Evolutionary conservation across 2,113 vertebrate species (phyloP), one percentile per base, ranked within the genome.

Genomic region (Poicephalus meyeri): DNA sequence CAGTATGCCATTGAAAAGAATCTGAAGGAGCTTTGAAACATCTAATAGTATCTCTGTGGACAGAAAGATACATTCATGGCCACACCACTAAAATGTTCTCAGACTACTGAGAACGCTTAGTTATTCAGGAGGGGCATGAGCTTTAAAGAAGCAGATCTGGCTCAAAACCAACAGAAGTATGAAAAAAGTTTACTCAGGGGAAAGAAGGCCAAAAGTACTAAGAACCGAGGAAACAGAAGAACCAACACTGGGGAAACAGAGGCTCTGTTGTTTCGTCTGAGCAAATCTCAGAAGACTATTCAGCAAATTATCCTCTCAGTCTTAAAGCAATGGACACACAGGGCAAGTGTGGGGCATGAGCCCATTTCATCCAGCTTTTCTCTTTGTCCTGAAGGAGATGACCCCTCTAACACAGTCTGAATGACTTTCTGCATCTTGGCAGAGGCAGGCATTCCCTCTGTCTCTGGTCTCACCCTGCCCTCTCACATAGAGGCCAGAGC

Each of bases 171-270:
- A 78, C 23, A 79, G 31, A 93, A 90, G 28, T 60, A 77, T 95
- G 96, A 96, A 96, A 92, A 94, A 81, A 80, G 89, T 95, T 97
- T 95, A 96, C 84, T 91, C 94, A 88, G 78, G 86, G 86, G 87
- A 96, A 91, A 81, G 74, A 94, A 92, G 76, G 65, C 85, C 15
- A 78, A 91, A 74, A 95, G 85, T 63, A 80, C 78, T 77, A 92
- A 91, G 56, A 97, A 86, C 33, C 31, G 80, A 71, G 80, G 94
- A 83, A 91, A 97, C 79, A 96, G 91, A 96, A 88, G 72, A 85
- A 91, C 20, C 70, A 71, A n/a, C 33, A 64, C 29, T 53, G 89
- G 19, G 64, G 88, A 77, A 92, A 98, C 96, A 98, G 93, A 97
- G 86, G 78, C 66, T 73, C 78, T 82, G 33, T 93, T 98, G 96